Percentiles rank a stretch among this genome's conserved stretches.
phyloP scores from a whole-genome alignment of 92 coral and sea anemone genomes.

The Epizoanthus rinbou region DNA sequence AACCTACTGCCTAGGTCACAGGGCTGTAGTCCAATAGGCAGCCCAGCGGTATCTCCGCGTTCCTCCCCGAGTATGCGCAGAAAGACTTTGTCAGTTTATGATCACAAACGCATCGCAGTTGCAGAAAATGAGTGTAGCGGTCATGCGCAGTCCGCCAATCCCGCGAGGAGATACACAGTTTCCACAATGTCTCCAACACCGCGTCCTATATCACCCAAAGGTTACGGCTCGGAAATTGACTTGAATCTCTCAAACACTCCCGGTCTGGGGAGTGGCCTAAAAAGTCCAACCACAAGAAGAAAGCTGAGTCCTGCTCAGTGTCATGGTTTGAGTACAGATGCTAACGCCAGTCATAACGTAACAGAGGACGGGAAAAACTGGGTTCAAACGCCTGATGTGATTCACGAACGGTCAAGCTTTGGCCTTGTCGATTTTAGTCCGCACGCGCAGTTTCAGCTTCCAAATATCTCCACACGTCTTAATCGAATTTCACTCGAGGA shows the following conservation, averaged over 20 bases:
- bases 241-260: not conserved
- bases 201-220: not conserved
- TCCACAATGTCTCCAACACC: not conserved
- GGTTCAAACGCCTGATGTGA: not conserved
- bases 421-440: not conserved
- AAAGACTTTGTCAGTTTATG: slow-evolving; percentile 6
- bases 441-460: slow-evolving; percentile 41
- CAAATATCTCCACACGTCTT: slow-evolving; percentile 37
- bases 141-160: not conserved
- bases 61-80: slow-evolving; percentile 22
- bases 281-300: slow-evolving; percentile 9
- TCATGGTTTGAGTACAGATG: not conserved
- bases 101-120: not conserved
- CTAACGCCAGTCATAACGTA: not conserved
- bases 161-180: slow-evolving; percentile 16
- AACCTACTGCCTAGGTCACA: not conserved
- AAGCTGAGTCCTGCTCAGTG: not conserved
- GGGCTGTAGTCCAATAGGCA: not conserved
- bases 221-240: not conserved
- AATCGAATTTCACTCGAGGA: slow-evolving; percentile 42
- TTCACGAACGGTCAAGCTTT: not conserved
- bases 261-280: not conserved
- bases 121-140: not conserved
- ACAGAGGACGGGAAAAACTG: not conserved
- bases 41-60: slow-evolving; percentile 10